Evolutionary conservation across 2,113 vertebrate species (phyloP), one percentile per base, ranked within the genome.

Genomic region (Isurus oxyrinchus): DNA sequence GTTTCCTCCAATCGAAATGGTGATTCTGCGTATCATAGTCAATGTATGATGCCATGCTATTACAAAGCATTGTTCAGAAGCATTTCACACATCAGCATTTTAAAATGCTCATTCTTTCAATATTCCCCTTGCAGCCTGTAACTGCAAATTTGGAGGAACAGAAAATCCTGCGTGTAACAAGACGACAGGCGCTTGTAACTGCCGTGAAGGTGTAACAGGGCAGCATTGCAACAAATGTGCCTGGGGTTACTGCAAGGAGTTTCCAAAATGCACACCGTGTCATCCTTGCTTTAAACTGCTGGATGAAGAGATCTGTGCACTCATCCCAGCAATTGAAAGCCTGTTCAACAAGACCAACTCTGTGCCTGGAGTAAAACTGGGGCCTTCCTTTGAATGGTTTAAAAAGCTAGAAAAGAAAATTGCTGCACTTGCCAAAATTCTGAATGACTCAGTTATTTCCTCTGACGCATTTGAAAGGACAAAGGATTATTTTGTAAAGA

Each of bases 201-300:
- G 98, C 88, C 98, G 97, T 0, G 5, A 91, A 0, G 98, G 98
- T 0, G 96, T 99, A 91, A 97, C 96, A 0, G 98, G 99, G 63
- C 97, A 97, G 27, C 97, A 97, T 96, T 99, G 99, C 21, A 97
- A 99, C 11, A 97, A 97, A 67, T 99, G 99, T 0, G 81, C 97
- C 53, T 97, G 97, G 0, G 98, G 98, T 55, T 97, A 97, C 0
- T 69, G 97, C 96, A 97, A 97, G 25, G 96, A 96, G 40, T 99
- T 99, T 96, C 98, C 99, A 2, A 97, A 97, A 87, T 99, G 99
- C 69, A 94, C 0, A 5, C 97, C 23, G 11, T 99, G 99, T 96
- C 98, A 99, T 66, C 87, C 97, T 57, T 99, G 99, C 97, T 98
- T 97, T 94, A 79, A 97, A 94, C 97, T 97, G 13, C 99, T 98